Percentiles rank a stretch among this genome's conserved stretches.
Conservation (phyloP, 2,797 vertebrate genomes). For the Iguana delicatissima region DNA sequence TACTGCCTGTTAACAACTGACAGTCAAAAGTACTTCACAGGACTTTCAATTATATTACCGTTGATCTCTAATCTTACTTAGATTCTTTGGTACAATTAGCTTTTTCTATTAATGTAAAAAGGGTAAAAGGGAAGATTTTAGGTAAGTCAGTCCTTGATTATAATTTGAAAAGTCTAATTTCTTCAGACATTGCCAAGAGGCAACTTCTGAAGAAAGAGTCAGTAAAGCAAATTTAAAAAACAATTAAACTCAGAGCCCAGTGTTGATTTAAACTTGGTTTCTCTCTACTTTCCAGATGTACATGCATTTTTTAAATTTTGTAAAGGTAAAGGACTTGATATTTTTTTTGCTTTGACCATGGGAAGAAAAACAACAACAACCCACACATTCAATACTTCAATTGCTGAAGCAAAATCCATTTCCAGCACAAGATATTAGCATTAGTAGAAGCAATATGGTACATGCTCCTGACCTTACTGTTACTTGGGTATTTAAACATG, state of each 20-base stretch:
- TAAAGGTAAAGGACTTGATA: neutral
- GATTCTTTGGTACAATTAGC: neutral
- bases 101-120: neutral
- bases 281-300: neutral
- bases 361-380: neutral
- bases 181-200: neutral
- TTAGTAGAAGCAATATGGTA: too few species aligned
- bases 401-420: neutral
- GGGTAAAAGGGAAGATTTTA: neutral
- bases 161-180: neutral
- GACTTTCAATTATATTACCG: neutral
- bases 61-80: neutral
- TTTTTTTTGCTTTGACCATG: neutral
- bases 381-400: neutral
- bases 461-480: too few species aligned
- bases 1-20: neutral
- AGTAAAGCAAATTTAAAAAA: neutral
- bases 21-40: neutral
- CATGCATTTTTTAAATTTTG: neutral
- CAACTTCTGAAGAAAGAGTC: neutral
- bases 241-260: neutral
- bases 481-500: too few species aligned
- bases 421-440: too few species aligned
- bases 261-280: neutral
- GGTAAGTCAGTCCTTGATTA: neutral